These are phyloP conservation scores for Leptinotarsa peninsularis DNA, from an alignment of 2,888 invertebrate genomes.

Conservation along the genomic window DNA sequence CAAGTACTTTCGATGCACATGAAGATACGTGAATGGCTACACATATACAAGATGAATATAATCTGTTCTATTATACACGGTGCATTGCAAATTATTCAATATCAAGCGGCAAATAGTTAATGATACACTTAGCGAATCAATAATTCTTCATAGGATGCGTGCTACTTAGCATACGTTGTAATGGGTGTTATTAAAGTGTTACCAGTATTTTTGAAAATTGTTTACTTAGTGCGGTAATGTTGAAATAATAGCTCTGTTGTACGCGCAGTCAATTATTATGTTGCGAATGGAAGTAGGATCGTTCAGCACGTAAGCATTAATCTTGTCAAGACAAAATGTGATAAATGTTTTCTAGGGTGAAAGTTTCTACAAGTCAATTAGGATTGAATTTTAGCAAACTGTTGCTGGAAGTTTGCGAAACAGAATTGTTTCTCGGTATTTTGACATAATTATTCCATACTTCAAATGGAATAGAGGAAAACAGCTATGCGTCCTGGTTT, in stretches of 20 bases:
- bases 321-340: slow-evolving; percentile 11
- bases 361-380: slow-evolving; percentile 4
- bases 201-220: slow-evolving; percentile 32
- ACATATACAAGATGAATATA: slow-evolving; percentile 34
- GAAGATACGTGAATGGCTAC: slow-evolving; percentile 25
- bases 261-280: slow-evolving; percentile 20
- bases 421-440: no score
- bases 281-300: slow-evolving; percentile 7
- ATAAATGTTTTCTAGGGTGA: neutral
- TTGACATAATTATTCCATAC: no score
- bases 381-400: neutral
- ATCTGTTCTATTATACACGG: slow-evolving; percentile 40
- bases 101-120: slow-evolving; percentile 38
- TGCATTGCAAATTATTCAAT: slow-evolving; percentile 40
- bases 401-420: no score
- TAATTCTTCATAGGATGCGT: slow-evolving; percentile 36
- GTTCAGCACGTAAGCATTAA: neutral
- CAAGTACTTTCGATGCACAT: neutral
- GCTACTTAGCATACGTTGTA: slow-evolving; percentile 31
- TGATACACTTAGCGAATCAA: slow-evolving; percentile 36
- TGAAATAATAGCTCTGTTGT: slow-evolving; percentile 24
- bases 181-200: slow-evolving; percentile 35
- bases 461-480: no score
- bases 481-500: no score
- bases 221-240: slow-evolving; percentile 34